Base-by-base conservation (phyloP, 1,140 invertebrate genomes). In the Psilanteris sp. region DNA sequence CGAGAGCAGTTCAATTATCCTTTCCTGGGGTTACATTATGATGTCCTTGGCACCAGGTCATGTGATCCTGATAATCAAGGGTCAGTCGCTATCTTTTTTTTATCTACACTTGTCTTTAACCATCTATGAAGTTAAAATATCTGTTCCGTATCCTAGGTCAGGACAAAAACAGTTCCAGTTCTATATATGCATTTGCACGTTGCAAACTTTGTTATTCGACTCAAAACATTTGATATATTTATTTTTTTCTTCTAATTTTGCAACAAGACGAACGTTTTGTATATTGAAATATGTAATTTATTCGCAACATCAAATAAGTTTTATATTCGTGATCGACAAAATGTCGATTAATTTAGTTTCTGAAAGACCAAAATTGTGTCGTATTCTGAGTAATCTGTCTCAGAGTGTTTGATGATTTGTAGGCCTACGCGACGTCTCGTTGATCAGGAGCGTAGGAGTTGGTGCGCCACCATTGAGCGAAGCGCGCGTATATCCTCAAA, bases 61-160 rank as follows among this genome's bases (percentile, higher is more conserved):
- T 87, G 84, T 18, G 44, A 77, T 83, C 86, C 86, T 87, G 82
- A 54, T 87, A 46, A 67, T 79, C 81, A 87, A 87, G 84, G 86
- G 85, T 86, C 86, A 87, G 72, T 39, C 15, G 52, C 66, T 84
- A 85, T 84, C 85, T 84, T 87, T 87, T n/a, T 86, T 85, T 88
- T 85, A 83, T 72, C 81, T 70, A 77, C 52, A 29, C 48, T 34
- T 48, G 44, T 66, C 20, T 64, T 5, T 16, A 15, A 4, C n/a
- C 50, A 15, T 59, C 34, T 59, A 37, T 52, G 44, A 62, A 24
- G 32, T 26, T 37, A 16, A 48, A 37, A 54, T 24, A 41, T 20
- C 11, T 9, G 32, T 14, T 72, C 11, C 67, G 16, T 57, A 50
- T 39, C 50, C 29, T 64, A 72, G 68, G 57, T 72, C 68, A 72